Evolutionary conservation across 2,113 vertebrate genomes (phyloP), one percentile per base, ranked within the genome.

Genomic region (Rhizomys pruinosus): DNA sequence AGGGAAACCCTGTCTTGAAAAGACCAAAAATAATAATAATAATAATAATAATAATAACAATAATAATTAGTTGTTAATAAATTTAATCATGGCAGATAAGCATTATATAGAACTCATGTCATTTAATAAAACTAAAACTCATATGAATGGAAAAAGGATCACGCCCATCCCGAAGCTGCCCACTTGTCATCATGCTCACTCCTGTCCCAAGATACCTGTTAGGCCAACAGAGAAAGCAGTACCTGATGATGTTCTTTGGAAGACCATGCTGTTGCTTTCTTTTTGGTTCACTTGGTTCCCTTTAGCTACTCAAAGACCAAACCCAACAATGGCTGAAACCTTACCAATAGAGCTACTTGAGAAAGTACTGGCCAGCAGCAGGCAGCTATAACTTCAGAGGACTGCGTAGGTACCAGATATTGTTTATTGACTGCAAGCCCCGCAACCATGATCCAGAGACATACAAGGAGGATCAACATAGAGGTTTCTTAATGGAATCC

Each of bases 141-240:
- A 90, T 82, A 92, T 23, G 1, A 3, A 73, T 2, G 0, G 10
- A 68, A 6, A 20, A 76, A 85, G 68, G 23, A 6, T 13, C 34
- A 19, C 5, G 16, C 25, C 61, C 13, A 1, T 3, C 3, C 2
- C n/a, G n/a, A n/a, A n/a, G n/a, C n/a, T n/a, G n/a, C n/a, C 13
- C 0, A n/a, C 12, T 39, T 32, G 15, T 23, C 7, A 4, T 25
- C 6, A 39, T 2, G 20, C 42, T 84, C 19, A 57, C 10, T 52
- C 22, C 52, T 82, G 29, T 42, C 59, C 37, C 25, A 12, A 16
- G 25, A 69, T 3, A 37, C 16, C 23, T 52, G 3, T 11, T 44
- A 68, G 7, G n/a, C 57, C 13, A 32, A 44, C 23, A 47, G 55
- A 84, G 78, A 34, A 37, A 72, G 34, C 23, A 42, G 39, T 29